Conservation (phyloP, 2,113 vertebrate genomes). For the Enhydra lutris region DNA sequence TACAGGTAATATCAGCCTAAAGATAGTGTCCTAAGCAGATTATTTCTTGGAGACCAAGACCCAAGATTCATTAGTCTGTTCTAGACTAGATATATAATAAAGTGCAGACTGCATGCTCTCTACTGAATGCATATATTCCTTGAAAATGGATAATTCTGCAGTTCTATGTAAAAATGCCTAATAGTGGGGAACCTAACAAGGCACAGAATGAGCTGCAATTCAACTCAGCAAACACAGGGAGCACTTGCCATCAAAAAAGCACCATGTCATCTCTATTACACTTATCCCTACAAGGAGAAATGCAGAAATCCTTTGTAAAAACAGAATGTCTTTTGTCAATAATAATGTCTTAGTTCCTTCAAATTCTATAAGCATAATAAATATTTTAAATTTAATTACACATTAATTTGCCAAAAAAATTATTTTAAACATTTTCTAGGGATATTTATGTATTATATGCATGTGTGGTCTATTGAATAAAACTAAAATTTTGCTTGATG, state of each 20-base stretch:
- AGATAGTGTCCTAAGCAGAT: neutral
- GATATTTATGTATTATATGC: neutral
- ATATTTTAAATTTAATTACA: neutral
- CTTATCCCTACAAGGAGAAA: neutral
- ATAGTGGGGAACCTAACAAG: neutral
- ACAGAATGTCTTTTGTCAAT: neutral
- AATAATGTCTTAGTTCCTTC: neutral
- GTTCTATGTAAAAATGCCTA: neutral
- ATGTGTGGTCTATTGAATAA: neutral
- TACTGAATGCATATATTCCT: neutral
- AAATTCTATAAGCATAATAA: neutral
- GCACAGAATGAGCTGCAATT: neutral
- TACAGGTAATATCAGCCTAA: neutral
- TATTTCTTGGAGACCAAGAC: neutral
- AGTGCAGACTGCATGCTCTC: neutral
- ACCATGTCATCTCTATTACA: neutral
- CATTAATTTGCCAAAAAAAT: neutral
- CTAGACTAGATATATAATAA: neutral
- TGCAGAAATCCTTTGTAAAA: neutral
- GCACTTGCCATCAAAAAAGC: neutral
- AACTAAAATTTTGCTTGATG: neutral
- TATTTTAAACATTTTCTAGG: neutral
- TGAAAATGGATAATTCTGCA: neutral
- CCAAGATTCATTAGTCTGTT: neutral
- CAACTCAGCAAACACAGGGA: neutral